Percentiles rank a stretch among this genome's conserved stretches.
phyloP scores from a whole-genome alignment of 2,113 vertebrate species.

The human region GRCh38 chr15:57861001-57861500 shows the following conservation, averaged over 20 bases:
- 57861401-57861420: neutral
- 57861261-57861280: neutral
- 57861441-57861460: neutral
- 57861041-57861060: conserved; percentile 3
- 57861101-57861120: neutral
- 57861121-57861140: neutral
- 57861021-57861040: neutral
- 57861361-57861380: neutral
- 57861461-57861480: neutral
- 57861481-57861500: neutral
- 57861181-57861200: neutral
- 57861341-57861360: neutral
- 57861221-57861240: conserved; percentile 76
- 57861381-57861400: neutral
- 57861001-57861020: neutral
- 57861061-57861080: neutral
- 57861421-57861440: conserved; percentile 5
- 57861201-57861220: conserved; percentile 68
- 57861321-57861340: neutral
- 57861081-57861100: neutral
- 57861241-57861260: conserved; percentile 36
- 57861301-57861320: neutral
- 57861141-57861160: neutral
- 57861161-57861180: neutral
- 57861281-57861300: neutral